Evolutionary conservation across 2,113 vertebrate genomes (phyloP), one percentile per base, ranked within the genome.

Genomic region (Dendropsophus ebraccatus): DNA sequence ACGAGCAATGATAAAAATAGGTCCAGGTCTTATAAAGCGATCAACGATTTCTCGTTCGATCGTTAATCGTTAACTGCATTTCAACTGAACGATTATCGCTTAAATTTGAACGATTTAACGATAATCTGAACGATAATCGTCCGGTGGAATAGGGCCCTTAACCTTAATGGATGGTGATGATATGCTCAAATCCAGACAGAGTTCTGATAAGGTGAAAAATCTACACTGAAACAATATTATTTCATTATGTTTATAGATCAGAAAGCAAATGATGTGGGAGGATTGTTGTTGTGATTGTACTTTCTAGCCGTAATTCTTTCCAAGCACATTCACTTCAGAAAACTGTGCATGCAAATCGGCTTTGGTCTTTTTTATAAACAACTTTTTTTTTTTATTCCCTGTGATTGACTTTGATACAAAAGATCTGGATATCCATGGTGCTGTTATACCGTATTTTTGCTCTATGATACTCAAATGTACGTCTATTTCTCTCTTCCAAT

Each of bases 231-330:
- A 79, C 25, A 65, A 81, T 81, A 62, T 65, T 58, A 10, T 45
- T 56, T 62, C 13, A n/a, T 60, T 47, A 65, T 47, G 58, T 62
- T 54, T 30, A 54, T 35, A 77, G 50, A 32, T 77, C 74, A 77
- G 50, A 32, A 54, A 65, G 41, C 32, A 81, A 81, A 81, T 81
- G 41, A 47, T 47, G 78, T 81, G 77, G 77, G 54, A 16, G 77
- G 54, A 81, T 58, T 80, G 14, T 32, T 28, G 23, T 78, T 78
- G 49, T 77, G 49, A 80, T 81, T 65, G 28, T 30, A 5, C 62
- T 81, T 81, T 65, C 78, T 81, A 35, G 14, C 56, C 56, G 62
- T 62, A 25, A 35, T 62, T 80, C 32, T 58, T 58, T 79, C 52
- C 32, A 58, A 58, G 76, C 52, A 79, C 52, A 37, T 79, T 79